These are phyloP conservation scores for Apeltes quadracus DNA, from an alignment of 2,113 vertebrate species.

Conservation along the genomic window DNA sequence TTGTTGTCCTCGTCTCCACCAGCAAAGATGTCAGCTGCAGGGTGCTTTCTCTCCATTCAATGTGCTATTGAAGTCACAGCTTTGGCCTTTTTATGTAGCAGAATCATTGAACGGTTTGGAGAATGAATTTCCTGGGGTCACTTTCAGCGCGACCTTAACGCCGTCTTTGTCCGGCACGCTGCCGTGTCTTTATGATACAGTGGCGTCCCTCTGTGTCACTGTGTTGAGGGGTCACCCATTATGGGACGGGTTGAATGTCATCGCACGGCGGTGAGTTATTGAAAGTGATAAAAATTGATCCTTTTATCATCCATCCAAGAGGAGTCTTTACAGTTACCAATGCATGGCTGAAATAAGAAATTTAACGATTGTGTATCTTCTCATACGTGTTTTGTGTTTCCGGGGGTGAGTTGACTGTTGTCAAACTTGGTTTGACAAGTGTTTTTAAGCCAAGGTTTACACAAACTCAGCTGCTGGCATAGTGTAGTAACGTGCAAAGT, in stretches of 20 bases:
- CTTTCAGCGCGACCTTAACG: constrained; percentile 15
- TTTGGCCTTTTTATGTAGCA: constrained; percentile 19
- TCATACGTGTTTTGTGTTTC: not conserved
- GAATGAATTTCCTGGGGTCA: constrained; percentile 3
- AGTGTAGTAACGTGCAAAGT: not conserved
- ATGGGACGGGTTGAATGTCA: constrained; percentile 62
- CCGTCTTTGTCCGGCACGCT: constrained; percentile 6
- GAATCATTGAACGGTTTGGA: constrained; percentile 15
- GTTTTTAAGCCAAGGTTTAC: not conserved
- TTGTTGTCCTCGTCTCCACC: not conserved
- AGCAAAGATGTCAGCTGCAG: constrained; percentile 16
- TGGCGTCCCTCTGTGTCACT: constrained; percentile 33
- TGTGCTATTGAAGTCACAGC: constrained; percentile 9
- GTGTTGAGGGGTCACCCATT: constrained; percentile 42
- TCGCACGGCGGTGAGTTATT: constrained; percentile 45
- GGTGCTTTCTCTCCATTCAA: not conserved
- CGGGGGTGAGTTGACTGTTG: not conserved
- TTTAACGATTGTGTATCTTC: constrained; percentile 10
- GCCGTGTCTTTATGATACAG: constrained; percentile 3
- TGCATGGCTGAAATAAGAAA: constrained; percentile 9
- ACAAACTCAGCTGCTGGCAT: not conserved
- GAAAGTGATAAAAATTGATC: constrained; percentile 47
- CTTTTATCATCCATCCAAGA: constrained; percentile 34
- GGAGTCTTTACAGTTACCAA: constrained; percentile 21
- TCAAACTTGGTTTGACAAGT: not conserved